Percentiles rank a stretch among this genome's conserved stretches.
phyloP scores from a whole-genome alignment of 1,140 invertebrate genomes.

The Cherax quadricarinatus region DNA sequence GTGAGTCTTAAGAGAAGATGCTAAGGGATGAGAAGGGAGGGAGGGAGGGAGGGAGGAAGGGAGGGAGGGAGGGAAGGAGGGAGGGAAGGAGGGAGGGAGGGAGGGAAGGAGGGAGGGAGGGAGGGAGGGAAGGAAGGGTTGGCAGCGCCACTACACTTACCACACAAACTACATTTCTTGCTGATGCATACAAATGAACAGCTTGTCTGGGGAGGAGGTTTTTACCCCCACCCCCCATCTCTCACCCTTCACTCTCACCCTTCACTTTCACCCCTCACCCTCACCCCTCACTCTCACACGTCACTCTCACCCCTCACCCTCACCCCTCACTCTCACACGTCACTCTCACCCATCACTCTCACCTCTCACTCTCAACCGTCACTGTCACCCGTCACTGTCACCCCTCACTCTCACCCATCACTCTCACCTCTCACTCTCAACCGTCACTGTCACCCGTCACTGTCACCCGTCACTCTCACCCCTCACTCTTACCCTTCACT shows the following conservation, averaged over 20 bases:
- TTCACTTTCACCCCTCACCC: neutral
- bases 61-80: neutral
- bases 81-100: neutral
- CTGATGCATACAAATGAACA: conserved; percentile 5
- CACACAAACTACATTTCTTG: neutral
- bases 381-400: no score
- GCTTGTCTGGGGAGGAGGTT: neutral
- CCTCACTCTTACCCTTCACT: neutral
- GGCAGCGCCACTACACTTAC: neutral
- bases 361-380: no score
- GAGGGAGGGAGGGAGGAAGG: no score
- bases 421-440: no score
- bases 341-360: no score
- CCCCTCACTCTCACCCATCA: no score
- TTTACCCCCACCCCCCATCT: neutral
- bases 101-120: neutral
- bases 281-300: neutral
- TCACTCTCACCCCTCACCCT: neutral
- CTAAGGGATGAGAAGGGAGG: no score
- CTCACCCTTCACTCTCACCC: neutral
- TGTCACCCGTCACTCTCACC: neutral
- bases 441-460: no score
- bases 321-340: neutral
- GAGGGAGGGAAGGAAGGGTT: neutral
- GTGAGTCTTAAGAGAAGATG: no score